phyloP scores from a whole-genome alignment of 2,797 vertebrate species.

The Trichosurus vulpecula region DNA sequence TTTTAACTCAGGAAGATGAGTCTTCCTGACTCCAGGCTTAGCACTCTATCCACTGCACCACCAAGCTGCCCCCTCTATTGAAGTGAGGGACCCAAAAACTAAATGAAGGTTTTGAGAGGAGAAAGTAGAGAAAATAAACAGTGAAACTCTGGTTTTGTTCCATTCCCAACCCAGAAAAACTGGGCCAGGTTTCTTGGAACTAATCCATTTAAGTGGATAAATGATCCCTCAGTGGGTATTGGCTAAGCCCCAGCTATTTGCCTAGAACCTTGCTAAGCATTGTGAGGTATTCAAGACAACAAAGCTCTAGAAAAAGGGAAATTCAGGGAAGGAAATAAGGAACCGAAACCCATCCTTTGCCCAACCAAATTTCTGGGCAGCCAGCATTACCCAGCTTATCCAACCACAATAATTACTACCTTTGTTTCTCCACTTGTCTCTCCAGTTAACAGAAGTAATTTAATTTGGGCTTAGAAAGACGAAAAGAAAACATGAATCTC shows the following conservation, averaged over 20 bases:
- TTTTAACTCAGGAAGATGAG: not conserved
- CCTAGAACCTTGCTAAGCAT: not conserved
- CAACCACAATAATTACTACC: constrained; percentile 46
- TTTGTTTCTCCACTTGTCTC: not conserved
- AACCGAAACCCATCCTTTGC: constrained; percentile 2
- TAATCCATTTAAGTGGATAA: not conserved
- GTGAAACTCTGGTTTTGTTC: not conserved
- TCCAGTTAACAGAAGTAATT: constrained; percentile 34
- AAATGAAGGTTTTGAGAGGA: constrained; percentile 14
- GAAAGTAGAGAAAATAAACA: not conserved
- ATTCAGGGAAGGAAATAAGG: constrained; percentile 58
- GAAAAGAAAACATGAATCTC: constrained; percentile 4
- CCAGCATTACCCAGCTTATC: constrained; percentile 2
- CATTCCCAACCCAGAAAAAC: not conserved
- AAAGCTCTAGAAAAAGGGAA: constrained; percentile 34
- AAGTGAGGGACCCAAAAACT: not conserved
- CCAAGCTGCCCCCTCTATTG: too few species aligned
- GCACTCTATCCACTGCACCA: too few species aligned
- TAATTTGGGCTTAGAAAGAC: not conserved
- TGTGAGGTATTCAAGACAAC: constrained; percentile 13
- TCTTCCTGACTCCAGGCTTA: too few species aligned
- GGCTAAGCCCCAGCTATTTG: not conserved
- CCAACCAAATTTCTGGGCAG: constrained; percentile 14
- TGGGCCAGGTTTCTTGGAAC: not conserved
- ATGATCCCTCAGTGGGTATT: not conserved